A percentile compares a stretch with the other conserved stretches of the same genome.
Conservation (phyloP, 2,113 vertebrate species). For the Amia ocellicauda region DNA sequence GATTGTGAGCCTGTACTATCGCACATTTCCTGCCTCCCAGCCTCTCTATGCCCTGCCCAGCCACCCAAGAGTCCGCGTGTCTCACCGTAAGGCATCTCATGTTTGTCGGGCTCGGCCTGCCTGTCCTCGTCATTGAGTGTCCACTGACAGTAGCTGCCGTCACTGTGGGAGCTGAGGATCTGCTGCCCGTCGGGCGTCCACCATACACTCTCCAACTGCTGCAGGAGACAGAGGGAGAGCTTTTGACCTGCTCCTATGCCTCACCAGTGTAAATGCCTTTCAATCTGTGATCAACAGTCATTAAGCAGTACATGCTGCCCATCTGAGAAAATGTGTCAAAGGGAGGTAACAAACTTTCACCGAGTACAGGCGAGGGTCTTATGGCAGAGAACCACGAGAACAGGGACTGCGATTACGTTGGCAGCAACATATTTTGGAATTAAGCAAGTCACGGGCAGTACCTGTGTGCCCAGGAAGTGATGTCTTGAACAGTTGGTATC, state of each 20-base stretch:
- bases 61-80: neutral
- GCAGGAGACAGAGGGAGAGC: constrained; percentile 7
- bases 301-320: neutral
- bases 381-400: no score
- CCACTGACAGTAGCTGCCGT: constrained; percentile 90
- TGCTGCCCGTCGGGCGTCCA: constrained; percentile 84
- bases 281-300: no score
- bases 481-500: constrained; percentile 57
- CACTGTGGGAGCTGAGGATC: constrained; percentile 88
- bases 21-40: no score
- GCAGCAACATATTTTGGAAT: no score
- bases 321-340: neutral
- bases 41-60: no score
- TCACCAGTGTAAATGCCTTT: no score
- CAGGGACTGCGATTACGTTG: no score
- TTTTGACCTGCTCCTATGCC: neutral
- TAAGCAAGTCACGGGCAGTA: constrained; percentile 39
- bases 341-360: neutral
- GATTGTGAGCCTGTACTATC: no score
- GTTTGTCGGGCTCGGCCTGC: constrained; percentile 73
- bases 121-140: constrained; percentile 53
- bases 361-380: no score
- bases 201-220: constrained; percentile 90
- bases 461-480: constrained; percentile 85
- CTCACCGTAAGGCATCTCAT: constrained; percentile 86